Conservation (phyloP, 2,797 vertebrate species). For the Muscicapa comitata region DNA sequence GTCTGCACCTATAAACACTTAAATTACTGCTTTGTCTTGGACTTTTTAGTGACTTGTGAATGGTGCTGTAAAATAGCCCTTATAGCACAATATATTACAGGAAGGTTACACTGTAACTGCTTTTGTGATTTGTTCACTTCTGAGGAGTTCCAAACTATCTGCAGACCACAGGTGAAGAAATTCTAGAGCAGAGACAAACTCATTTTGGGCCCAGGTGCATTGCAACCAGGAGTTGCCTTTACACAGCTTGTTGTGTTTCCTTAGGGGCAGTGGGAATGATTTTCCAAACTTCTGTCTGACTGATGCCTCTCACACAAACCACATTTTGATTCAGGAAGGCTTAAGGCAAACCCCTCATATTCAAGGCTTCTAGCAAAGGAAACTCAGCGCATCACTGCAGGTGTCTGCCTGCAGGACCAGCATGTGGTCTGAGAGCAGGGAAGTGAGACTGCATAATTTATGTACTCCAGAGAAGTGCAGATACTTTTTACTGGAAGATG, state of each 20-base stretch:
- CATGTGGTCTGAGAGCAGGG: not conserved
- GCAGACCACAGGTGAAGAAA: not conserved
- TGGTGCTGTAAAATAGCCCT: not conserved
- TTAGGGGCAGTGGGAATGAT: accelerated
- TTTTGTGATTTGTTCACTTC: not conserved
- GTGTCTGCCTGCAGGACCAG: not conserved
- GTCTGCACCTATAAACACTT: not conserved
- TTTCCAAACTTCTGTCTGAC: not conserved
- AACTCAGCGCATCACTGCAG: not conserved
- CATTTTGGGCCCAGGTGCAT: not conserved
- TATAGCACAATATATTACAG: not conserved
- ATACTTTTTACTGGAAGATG: not conserved
- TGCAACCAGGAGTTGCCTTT: not conserved
- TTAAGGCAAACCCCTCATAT: not conserved
- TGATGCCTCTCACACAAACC: not conserved
- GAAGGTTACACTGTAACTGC: not conserved
- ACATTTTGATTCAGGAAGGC: not conserved
- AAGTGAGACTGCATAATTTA: not conserved
- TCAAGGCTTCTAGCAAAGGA: not conserved
- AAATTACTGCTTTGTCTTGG: not conserved
- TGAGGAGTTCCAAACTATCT: not conserved
- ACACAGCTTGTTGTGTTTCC: not conserved
- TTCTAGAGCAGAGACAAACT: not conserved
- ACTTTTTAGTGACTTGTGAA: not conserved
- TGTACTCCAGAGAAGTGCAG: not conserved